Conservation (phyloP, 2,888 invertebrate species). For the Pristionchus japonicus region DNA sequence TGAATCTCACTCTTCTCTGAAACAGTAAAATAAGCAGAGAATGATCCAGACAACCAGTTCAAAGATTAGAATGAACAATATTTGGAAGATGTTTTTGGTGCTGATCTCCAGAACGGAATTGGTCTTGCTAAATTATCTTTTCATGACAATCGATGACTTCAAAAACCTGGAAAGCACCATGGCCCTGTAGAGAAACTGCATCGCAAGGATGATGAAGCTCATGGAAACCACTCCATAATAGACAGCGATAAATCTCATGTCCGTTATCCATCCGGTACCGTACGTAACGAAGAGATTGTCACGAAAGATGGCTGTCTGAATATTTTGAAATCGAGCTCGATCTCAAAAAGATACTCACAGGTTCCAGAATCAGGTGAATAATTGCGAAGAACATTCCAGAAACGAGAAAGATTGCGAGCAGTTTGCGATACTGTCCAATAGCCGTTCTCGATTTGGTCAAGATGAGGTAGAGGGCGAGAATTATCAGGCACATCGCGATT, state of each 20-base stretch:
- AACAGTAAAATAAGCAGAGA: neutral
- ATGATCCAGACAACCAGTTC: neutral
- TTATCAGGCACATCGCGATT: neutral
- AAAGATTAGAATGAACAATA: neutral
- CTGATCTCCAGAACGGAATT: neutral
- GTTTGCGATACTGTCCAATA: neutral
- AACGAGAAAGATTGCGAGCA: neutral
- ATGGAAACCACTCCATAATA: constrained; percentile 13
- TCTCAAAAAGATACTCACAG: neutral
- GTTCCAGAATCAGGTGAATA: neutral
- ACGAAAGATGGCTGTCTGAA: neutral
- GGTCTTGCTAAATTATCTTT: neutral
- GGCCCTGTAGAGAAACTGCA: neutral
- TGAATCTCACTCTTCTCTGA: neutral
- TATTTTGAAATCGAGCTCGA: neutral
- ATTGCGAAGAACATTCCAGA: neutral
- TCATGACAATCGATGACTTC: neutral
- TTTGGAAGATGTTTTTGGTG: neutral
- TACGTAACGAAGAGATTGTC: neutral
- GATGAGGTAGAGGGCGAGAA: neutral
- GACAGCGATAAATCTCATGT: neutral
- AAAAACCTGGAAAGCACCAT: neutral
- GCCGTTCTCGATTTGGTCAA: neutral
- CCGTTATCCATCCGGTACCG: neutral
- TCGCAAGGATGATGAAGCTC: constrained; percentile 12